phyloP scores from a whole-genome alignment of 2,888 invertebrate genomes.

The Drosophila fungiperda region DNA sequence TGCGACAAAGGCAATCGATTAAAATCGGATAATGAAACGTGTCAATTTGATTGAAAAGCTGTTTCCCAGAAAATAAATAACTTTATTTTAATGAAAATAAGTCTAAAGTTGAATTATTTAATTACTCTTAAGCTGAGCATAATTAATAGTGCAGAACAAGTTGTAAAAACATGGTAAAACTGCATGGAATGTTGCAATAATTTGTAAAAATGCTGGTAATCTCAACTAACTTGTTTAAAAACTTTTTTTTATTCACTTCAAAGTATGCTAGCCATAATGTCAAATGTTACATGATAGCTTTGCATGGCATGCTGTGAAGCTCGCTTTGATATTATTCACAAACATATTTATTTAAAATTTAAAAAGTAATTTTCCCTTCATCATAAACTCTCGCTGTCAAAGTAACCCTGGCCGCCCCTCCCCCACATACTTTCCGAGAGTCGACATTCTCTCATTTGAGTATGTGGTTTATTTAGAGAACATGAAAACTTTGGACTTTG shows the following conservation, averaged over 20 bases:
- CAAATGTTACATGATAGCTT: neutral
- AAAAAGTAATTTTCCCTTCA: conserved; percentile 14
- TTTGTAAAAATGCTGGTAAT: neutral
- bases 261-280: neutral
- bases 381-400: conserved; percentile 34
- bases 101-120: neutral
- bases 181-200: neutral
- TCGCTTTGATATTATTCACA: neutral
- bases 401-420: neutral
- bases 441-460: conserved; percentile 29
- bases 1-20: conserved; percentile 35
- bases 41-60: conserved; percentile 39
- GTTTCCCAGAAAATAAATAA: conserved; percentile 7
- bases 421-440: neutral
- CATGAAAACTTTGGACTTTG: conserved; percentile 48
- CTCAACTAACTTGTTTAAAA: neutral
- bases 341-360: conserved; percentile 23
- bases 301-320: neutral
- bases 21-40: conserved; percentile 29
- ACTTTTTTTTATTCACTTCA: neutral
- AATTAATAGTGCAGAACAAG: neutral
- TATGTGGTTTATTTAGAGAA: conserved; percentile 67
- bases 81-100: neutral
- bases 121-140: neutral
- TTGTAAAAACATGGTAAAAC: neutral